Conservation (phyloP, 2,797 vertebrate species). For the Ficedula albicollis region DNA sequence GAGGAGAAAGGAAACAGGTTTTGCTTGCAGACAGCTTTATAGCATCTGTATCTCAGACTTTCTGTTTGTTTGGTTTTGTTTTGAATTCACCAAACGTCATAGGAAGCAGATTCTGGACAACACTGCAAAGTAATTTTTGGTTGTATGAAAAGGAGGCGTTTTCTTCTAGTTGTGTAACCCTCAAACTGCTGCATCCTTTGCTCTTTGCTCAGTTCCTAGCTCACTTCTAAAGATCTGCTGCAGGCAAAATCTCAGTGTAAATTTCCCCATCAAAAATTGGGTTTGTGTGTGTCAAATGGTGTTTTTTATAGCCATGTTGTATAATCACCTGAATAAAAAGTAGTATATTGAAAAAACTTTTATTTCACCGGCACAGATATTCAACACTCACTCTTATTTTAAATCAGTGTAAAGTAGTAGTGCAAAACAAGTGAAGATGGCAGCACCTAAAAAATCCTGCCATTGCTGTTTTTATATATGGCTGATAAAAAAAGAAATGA, state of each 20-base stretch:
- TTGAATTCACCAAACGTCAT: constrained; percentile 42
- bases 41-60: constrained; percentile 49
- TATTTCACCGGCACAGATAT: not conserved
- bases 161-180: not conserved
- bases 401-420: not conserved
- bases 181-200: constrained; percentile 28
- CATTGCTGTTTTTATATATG: not conserved
- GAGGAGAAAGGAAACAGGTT: constrained; percentile 39
- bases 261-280: not conserved
- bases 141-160: not conserved
- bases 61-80: constrained; percentile 42
- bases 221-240: constrained; percentile 19
- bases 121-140: constrained; percentile 34
- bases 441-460: not conserved
- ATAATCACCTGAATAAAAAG: constrained; percentile 1
- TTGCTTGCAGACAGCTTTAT: constrained; percentile 62
- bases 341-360: not conserved
- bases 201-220: constrained; percentile 43
- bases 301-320: constrained; percentile 18
- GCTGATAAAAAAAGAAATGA: not conserved
- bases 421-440: not conserved
- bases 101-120: constrained; percentile 40
- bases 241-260: constrained; percentile 22
- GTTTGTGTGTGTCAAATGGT: not conserved
- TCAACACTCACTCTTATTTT: not conserved